Base-by-base conservation (phyloP, 2,113 vertebrate genomes). In the Baryphthengus martii region DNA sequence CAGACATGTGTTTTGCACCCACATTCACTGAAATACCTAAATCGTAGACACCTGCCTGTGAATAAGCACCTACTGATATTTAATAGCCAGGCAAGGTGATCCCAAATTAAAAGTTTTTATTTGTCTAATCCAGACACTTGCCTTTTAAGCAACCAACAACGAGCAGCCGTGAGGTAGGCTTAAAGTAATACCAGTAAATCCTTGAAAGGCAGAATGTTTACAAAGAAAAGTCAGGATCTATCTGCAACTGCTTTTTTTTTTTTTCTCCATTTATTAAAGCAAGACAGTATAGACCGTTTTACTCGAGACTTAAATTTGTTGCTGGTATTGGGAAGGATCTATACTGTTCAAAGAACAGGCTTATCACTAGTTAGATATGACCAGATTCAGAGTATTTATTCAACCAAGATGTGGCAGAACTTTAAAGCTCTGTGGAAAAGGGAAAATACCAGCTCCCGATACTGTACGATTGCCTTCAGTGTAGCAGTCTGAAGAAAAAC, bases 401-500 rank as follows among this genome's bases (percentile, higher is more conserved):
- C 72, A 83, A 25, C 40, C 85, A 88, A 93, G 78, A 88, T 50
- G 63, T 66, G 45, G 82, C 63, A 70, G 4, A 56, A 50, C 68
- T 94, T 90, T 79, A 93, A 90, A 93, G 71, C 21, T 7, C 63
- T 40, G 82, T 3, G 96, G 95, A 86, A 85, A 79, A 93, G 52
- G 55, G 75, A 91, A 87, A 92, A 96, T n/a, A 75, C 47, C 79
- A 90, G 71, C 66, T 71, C 49, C 39, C 49, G 85, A 86, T 91
- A 95, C 84, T 8, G 13, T 80, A 62, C 2, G 50, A 70, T 50
- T 55, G 91, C 90, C 75, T 94, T 96, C 82, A 80, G 75, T 77
- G 63, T 44, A 91, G 70, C 85, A 85, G 82, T 55, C 45, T 94
- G 91, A 96, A 83, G 78, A 93, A 88, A 96, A 95, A 67, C 93